phyloP scores from a whole-genome alignment of 2,113 vertebrate species.

The Smithornis capensis region DNA sequence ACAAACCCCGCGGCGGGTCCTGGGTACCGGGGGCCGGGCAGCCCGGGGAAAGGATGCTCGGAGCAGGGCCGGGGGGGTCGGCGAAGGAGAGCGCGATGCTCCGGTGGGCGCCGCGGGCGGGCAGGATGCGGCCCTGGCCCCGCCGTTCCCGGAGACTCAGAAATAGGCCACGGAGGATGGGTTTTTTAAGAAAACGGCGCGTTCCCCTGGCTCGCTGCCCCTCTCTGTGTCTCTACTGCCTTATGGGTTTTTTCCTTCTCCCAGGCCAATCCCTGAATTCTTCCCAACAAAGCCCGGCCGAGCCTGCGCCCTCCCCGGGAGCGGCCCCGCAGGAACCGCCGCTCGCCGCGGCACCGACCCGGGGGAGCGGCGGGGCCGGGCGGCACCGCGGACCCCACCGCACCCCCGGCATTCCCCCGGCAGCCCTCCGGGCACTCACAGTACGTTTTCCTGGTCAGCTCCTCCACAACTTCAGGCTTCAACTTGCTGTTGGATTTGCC shows the following conservation, averaged over 20 bases:
- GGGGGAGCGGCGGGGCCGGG: background rate
- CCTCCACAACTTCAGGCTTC: constrained; percentile 93
- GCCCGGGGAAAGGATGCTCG: background rate
- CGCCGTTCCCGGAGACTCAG: background rate
- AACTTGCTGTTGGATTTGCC: constrained; percentile 95
- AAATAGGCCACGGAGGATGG: background rate
- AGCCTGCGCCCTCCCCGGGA: background rate
- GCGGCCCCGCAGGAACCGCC: background rate
- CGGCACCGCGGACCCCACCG: background rate
- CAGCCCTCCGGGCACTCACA: constrained; percentile 78
- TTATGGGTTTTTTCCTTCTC: background rate
- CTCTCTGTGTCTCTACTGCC: background rate
- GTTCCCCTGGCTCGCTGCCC: background rate
- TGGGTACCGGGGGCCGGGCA: background rate
- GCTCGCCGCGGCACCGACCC: background rate
- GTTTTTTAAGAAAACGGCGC: background rate
- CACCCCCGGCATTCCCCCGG: background rate
- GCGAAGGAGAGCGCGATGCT: background rate
- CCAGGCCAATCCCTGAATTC: background rate
- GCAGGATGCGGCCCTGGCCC: background rate
- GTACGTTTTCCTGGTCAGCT: constrained; percentile 92
- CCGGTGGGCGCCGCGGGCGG: background rate
- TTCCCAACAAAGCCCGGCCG: constrained; percentile 39
- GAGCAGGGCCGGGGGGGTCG: background rate
- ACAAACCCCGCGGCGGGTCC: background rate